phyloP scores from a whole-genome alignment of 1,140 invertebrate genomes.

The Lordiphosa stackelbergi region DNA sequence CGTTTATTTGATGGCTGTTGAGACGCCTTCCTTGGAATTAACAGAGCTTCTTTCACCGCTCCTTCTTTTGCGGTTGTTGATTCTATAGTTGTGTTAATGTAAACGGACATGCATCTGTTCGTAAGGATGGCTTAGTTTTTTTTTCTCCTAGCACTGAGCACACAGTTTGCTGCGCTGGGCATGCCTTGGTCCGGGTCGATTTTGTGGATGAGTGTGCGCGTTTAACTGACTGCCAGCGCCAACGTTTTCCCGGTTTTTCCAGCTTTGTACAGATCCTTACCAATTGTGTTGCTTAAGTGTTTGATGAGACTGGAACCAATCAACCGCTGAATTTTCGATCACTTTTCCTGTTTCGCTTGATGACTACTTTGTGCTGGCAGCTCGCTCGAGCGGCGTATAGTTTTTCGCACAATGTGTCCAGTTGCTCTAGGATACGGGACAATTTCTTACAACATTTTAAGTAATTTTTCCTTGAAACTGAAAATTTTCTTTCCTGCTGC shows the following conservation, averaged over 20 bases:
- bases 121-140: no score
- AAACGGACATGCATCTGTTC: no score
- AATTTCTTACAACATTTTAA: slow-evolving; percentile 8
- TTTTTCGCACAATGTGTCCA: slow-evolving; percentile 7
- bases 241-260: no score
- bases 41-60: no score
- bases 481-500: slow-evolving; percentile 37
- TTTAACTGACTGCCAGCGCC: no score
- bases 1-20: no score
- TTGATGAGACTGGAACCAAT: background rate
- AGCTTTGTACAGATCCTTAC: no score
- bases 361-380: slow-evolving; percentile 9
- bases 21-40: no score
- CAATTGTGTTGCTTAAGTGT: no score
- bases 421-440: slow-evolving; percentile 13
- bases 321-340: slow-evolving; percentile 7
- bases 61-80: no score
- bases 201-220: slow-evolving; percentile 3
- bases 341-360: slow-evolving; percentile 8
- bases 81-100: no score
- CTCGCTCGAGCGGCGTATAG: slow-evolving; percentile 12
- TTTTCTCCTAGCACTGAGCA: background rate
- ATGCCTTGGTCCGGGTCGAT: slow-evolving; percentile 7
- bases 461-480: slow-evolving; percentile 8
- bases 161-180: slow-evolving; percentile 6